Evolutionary conservation across 2,113 vertebrate genomes (phyloP), one percentile per base, ranked within the genome.

Genomic region (Caranx melampygus): DNA sequence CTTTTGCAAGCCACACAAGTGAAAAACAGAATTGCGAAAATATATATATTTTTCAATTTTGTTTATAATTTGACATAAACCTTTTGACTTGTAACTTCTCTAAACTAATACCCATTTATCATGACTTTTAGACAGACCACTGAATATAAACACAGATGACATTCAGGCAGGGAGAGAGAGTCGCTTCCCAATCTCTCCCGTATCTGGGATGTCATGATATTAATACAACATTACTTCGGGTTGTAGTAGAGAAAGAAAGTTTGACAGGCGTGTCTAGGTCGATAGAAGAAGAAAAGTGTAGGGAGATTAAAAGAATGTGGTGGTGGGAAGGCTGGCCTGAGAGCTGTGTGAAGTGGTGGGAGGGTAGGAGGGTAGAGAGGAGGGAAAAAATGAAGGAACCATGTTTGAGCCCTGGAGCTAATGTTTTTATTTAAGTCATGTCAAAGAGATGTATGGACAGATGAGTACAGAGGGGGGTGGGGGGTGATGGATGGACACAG

Each of bases 361-460:
- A 71, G 47, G 37, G 33, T 2, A 37, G 34, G 15, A 73, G 16
- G 11, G 67, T 74, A 59, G 0, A 10, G 13, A 49, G 66, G 66
- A 31, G 45, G 45, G 57, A 45, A 77, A 62, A 78, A 34, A 66
- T 69, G 42, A 66, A 60, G 18, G 18, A 42, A 58, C 26, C 72
- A 45, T 55, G 26, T 74, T 69, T 84, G 16, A 83, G 34, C 55
- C 63, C 59, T 75, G 7, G 35, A 55, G 69, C 49, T 81, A 66
- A 78, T 80, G 52, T 78, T 79, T 82, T 63, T 59, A 61, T 75
- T 82, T 49, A 55, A 74, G 79, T 79, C 71, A 45, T 37, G 59
- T 68, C 73, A 75, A 21, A 37, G 18, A 21, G 69, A 84, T 72
- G 60, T 9, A 45, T 55, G 57, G 49, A 87, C 21, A n/a, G 64